A percentile compares a stretch with the other conserved stretches of the same genome.
phyloP scores from a whole-genome alignment of 2,797 vertebrate species.

The Aulostomus chinensis region DNA sequence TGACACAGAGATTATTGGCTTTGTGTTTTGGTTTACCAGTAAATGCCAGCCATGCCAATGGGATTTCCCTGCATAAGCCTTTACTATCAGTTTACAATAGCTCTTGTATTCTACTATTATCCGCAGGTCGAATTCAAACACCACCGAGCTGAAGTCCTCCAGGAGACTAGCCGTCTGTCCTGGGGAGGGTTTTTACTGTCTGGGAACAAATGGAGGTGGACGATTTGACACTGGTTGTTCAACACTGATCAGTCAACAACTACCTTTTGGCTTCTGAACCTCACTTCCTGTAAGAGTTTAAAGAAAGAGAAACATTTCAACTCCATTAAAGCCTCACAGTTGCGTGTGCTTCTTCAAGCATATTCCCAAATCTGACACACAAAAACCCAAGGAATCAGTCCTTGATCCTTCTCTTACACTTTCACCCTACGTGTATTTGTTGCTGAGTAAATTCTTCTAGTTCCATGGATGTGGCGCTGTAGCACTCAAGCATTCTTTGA shows the following conservation, averaged over 20 bases:
- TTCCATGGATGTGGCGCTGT: too few relatives aligned
- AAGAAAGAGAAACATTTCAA: not conserved
- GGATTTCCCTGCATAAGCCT: constrained; percentile 76
- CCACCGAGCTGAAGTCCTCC: constrained; percentile 26
- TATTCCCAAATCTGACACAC: too few relatives aligned
- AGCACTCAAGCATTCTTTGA: too few relatives aligned
- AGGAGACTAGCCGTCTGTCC: not conserved
- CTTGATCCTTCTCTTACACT: too few relatives aligned
- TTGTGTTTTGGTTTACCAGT: constrained; percentile 81
- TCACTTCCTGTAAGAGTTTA: constrained; percentile 18
- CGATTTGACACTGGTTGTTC: constrained; percentile 10
- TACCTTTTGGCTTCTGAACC: constrained; percentile 23
- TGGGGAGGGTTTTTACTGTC: constrained; percentile 2
- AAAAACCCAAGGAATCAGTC: too few relatives aligned
- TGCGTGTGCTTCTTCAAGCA: too few relatives aligned
- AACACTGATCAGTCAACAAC: constrained; percentile 24
- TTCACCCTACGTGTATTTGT: too few relatives aligned
- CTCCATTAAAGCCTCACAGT: too few relatives aligned
- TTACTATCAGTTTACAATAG: constrained; percentile 80
- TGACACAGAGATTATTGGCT: constrained; percentile 80
- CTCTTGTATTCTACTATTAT: constrained; percentile 70
- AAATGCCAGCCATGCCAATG: constrained; percentile 72
- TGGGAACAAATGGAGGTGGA: constrained; percentile 11
- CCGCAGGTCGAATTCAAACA: constrained; percentile 49
- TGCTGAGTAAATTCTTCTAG: too few relatives aligned